These are phyloP conservation scores for Lordiphosa andalusiaca DNA, from an alignment of 2,888 invertebrate species.

Conservation along the genomic window DNA sequence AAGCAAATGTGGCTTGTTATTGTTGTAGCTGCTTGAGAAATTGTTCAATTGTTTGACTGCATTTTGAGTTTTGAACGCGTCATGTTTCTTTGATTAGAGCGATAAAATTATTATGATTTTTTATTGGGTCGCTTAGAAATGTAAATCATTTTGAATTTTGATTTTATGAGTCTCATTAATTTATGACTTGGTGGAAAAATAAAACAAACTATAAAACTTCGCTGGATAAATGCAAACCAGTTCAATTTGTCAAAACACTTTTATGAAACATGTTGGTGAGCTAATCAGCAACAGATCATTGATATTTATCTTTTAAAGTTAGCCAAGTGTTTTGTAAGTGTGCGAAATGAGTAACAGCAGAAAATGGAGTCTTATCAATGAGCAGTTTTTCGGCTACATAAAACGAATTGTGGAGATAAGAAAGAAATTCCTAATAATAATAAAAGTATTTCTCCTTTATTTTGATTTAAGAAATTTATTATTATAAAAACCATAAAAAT, in stretches of 20 bases:
- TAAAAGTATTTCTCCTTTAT: too few relatives aligned
- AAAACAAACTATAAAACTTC: neutral
- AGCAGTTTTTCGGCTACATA: too few relatives aligned
- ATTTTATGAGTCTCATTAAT: constrained; percentile 9
- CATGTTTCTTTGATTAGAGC: constrained; percentile 60
- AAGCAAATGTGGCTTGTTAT: constrained; percentile 55
- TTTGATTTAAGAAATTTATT: too few relatives aligned
- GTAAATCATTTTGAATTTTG: constrained; percentile 31
- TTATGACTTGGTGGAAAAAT: constrained; percentile 3
- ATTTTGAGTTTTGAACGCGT: constrained; percentile 48
- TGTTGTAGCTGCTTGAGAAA: constrained; percentile 30
- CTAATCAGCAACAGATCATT: constrained; percentile 12
- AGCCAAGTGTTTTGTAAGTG: too few relatives aligned
- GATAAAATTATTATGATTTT: constrained; percentile 35
- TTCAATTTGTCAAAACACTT: constrained; percentile 30
- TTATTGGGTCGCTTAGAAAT: constrained; percentile 31
- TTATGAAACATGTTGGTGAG: constrained; percentile 15
- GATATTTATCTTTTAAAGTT: neutral
- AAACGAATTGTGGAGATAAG: too few relatives aligned
- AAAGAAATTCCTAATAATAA: too few relatives aligned
- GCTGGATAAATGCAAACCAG: constrained; percentile 10
- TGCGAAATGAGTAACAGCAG: too few relatives aligned
- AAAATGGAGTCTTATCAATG: too few relatives aligned
- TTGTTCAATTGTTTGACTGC: constrained; percentile 50
- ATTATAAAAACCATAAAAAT: too few relatives aligned